Base-by-base conservation (phyloP, 2,797 vertebrate species). In the Glossophaga mutica region DNA sequence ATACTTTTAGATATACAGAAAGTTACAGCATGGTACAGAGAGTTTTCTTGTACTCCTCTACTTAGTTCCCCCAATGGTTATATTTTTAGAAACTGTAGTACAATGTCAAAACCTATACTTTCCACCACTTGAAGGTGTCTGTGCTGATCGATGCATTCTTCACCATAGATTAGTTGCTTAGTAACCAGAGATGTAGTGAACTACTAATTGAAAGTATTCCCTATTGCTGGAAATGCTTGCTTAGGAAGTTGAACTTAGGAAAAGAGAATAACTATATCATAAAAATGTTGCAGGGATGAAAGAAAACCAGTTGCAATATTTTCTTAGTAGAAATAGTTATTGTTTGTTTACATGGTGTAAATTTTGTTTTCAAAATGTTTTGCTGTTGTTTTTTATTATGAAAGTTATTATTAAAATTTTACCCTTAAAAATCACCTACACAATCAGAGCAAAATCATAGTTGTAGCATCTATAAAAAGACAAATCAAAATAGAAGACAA, bases 81-180 rank as follows among this genome's bases (percentile, higher is more conserved):
- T 22, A 32, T 32, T 88, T 96, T 90, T 82, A 81, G 7, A 39
- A 71, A 44, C 50, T 81, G 18, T 32, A 52, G 3, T n/a, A 55
- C 3, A 67, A 82, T 67, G 48, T 62, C 32, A 79, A 79, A 93
- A 90, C 4, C 73, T 96, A n/a, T 93, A 84, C 92, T 96, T 92
- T 95, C 85, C 94, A 95, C 95, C 87, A 96, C 94, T 95, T 83
- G 59, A 93, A 97, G 95, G 91, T 98, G 42, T 96, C 91, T 98
- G 78, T 97, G 94, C 85, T 96, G 97, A 98, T 98, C 98, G 98
- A 98, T 97, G 98, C 97, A 98, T 99, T 99, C 98, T 97, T 98
- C 98, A 98, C 98, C 98, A 98, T 91, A 98, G 98, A 98, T 98
- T 98, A 98, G 98, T 98, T 98, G 98, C 98, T 98, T 98, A 99